Evolutionary conservation across 2,888 invertebrate species (phyloP), one percentile per base, ranked within the genome.

Genomic region (Drosophila anceps): DNA sequence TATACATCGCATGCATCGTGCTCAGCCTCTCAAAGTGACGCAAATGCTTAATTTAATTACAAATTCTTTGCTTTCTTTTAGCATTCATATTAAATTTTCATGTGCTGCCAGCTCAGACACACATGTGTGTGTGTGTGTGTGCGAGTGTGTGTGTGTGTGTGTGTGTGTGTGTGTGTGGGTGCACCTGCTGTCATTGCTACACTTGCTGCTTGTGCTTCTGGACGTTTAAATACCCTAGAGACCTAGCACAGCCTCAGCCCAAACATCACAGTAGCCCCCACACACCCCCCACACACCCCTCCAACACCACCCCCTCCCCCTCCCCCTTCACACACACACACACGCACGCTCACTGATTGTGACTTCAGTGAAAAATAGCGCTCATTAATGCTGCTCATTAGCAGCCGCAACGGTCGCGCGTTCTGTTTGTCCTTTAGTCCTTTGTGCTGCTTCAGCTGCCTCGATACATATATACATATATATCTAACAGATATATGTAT

Each of bases 311-410:
- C n/a, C n/a, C n/a, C 24, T 24, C 4, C 24, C 24, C 24, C 24
- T 24, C 2, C 50, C 13, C 53, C 27, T 43, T 4, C 68, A 20
- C 37, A 46, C 57, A 37, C 70, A 46, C 57, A 31, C 55, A 43
- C 62, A 15, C 50, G 20, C 44, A 31, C 46, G 57, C 63, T 48
- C 66, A 64, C 78, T 85, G 87, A 84, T 82, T 50, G 90, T 82
- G 79, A 75, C 58, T 79, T 80, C 71, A 79, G 81, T 85, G 89
- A 91, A 89, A 91, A 92, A 92, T 91, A 84, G 86, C 83, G 75
- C 84, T 88, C 91, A 92, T 92, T 92, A 92, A 91, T 88, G 91
- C 81, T 90, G 90, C 92, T 92, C 92, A 92, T 92, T 92, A 92
- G 91, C 88, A 91, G 90, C 85, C 81, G 64, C 80, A 88, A 50